Evolutionary conservation across 1,140 invertebrate genomes (phyloP).

Genomic region (Antheraea pernyi): DNA sequence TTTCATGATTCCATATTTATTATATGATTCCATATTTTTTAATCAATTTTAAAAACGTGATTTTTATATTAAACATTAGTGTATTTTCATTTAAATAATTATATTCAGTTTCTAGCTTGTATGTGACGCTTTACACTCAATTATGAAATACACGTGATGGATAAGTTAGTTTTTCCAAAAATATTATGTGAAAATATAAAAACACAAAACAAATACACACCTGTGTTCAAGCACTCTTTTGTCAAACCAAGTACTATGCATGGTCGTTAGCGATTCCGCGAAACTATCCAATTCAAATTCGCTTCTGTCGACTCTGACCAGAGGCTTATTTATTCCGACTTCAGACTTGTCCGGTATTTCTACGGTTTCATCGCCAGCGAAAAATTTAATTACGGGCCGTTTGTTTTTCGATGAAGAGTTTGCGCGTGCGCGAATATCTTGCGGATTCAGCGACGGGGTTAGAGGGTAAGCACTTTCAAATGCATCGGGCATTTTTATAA

Average conservation of each 20-base stretch:
- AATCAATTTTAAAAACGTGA: too few relatives aligned
- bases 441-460: conserved; percentile 65
- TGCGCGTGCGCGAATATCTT: conserved; percentile 77
- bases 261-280: conserved; percentile 76
- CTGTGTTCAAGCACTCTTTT: conserved; percentile 81
- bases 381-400: conserved; percentile 51
- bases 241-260: conserved; percentile 78
- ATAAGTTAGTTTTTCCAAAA: too few relatives aligned
- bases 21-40: too few relatives aligned
- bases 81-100: too few relatives aligned
- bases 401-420: conserved; percentile 74
- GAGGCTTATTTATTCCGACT: conserved; percentile 54
- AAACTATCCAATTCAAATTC: conserved; percentile 81
- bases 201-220: conserved; percentile 52
- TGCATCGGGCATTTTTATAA: conserved; percentile 59
- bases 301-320: conserved; percentile 72
- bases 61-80: too few relatives aligned
- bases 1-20: too few relatives aligned
- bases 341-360: conserved; percentile 70
- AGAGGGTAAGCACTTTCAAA: conserved; percentile 78
- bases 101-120: too few relatives aligned
- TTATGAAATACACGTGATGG: too few relatives aligned
- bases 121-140: too few relatives aligned
- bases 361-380: conserved; percentile 55
- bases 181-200: too few relatives aligned